A percentile compares a stretch with the other conserved stretches of the same genome.
Conservation (phyloP, 2,888 invertebrate genomes). For the Smittia aterrima region DNA sequence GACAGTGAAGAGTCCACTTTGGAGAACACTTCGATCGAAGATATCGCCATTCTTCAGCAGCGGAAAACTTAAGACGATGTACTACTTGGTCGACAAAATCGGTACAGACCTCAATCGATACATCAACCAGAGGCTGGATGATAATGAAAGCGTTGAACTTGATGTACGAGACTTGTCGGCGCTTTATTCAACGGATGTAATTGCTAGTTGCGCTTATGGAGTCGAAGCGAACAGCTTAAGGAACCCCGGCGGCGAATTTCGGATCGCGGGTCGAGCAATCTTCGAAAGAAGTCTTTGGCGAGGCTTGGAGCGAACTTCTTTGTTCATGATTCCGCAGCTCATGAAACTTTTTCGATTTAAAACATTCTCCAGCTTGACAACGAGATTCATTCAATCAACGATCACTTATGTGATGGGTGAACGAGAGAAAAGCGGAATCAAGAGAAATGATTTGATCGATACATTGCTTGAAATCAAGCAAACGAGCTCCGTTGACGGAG, state of each 20-base stretch:
- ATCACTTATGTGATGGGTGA: slow-evolving; percentile 54
- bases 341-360: slow-evolving; percentile 49
- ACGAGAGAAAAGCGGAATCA: slow-evolving; percentile 51
- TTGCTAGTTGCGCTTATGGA: slow-evolving; percentile 56
- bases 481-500: neutral
- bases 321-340: slow-evolving; percentile 54
- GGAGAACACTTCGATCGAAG: slow-evolving; percentile 54
- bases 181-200: slow-evolving; percentile 53
- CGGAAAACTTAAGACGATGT: slow-evolving; percentile 53
- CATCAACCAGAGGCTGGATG: neutral
- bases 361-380: slow-evolving; percentile 50
- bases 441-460: slow-evolving; percentile 55
- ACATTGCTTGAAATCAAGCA: slow-evolving; percentile 53
- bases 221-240: slow-evolving; percentile 54
- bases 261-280: slow-evolving; percentile 52
- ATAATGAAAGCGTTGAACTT: neutral
- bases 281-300: slow-evolving; percentile 51
- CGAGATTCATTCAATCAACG: slow-evolving; percentile 51
- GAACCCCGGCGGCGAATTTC: slow-evolving; percentile 53
- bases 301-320: slow-evolving; percentile 50
- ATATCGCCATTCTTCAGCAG: slow-evolving; percentile 55
- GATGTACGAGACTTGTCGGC: slow-evolving; percentile 46
- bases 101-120: neutral
- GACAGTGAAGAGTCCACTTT: slow-evolving; percentile 52
- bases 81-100: slow-evolving; percentile 50